Conservation (phyloP, 1,140 invertebrate genomes). For the Leptopilina boulardi region DNA sequence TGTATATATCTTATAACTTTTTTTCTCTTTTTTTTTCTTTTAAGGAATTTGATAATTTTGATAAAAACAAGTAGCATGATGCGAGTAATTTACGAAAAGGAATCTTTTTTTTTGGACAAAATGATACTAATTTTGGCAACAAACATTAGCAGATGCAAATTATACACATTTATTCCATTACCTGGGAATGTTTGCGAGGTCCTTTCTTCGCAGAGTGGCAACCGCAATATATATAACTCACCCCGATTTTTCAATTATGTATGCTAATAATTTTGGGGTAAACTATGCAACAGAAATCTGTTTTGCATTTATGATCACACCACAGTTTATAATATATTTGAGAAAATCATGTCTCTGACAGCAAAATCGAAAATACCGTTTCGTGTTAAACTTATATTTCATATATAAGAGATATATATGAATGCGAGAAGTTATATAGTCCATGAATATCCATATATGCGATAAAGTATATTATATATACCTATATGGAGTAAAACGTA, state of each 20-base stretch:
- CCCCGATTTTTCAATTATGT: conserved; percentile 35
- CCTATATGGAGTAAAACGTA: conserved; percentile 59
- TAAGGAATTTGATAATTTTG: no score
- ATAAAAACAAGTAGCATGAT: no score
- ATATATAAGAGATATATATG: conserved; percentile 42
- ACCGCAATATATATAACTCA: not conserved
- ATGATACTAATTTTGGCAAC: no score
- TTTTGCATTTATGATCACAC: conserved; percentile 39
- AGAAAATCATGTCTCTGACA: conserved; percentile 37
- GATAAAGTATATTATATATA: no score
- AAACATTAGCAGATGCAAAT: no score
- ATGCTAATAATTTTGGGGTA: conserved; percentile 35
- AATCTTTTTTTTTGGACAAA: no score
- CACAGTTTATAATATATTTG: conserved; percentile 40
- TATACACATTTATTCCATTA: no score
- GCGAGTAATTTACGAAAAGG: no score
- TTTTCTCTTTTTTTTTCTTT: no score
- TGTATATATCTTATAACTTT: no score
- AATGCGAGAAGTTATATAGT: conserved; percentile 47
- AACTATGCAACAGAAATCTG: conserved; percentile 7
- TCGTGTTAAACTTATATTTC: conserved; percentile 13
- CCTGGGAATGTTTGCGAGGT: no score
- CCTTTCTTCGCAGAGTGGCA: no score
- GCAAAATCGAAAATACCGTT: conserved; percentile 6
- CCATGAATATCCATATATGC: conserved; percentile 60